Percentiles rank a stretch among this genome's conserved stretches.
Conservation (phyloP, 53 echinoderm and acorn worm species). For the Paelopatides confundens region DNA sequence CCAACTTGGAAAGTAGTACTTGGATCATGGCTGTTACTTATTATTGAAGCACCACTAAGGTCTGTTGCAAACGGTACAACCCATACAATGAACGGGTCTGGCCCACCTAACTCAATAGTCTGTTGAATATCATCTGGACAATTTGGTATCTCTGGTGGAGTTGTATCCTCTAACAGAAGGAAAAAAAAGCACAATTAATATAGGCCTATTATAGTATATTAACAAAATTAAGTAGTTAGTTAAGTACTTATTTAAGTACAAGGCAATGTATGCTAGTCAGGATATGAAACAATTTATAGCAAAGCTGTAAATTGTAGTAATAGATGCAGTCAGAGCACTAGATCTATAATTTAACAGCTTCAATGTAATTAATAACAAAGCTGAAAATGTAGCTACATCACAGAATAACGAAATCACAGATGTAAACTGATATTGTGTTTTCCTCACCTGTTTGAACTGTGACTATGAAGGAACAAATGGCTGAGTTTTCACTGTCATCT, state of each 20-base stretch:
- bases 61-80: conserved; percentile 63
- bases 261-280: too few relatives aligned
- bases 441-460: conserved; percentile 15
- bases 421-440: not conserved
- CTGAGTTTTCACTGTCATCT: conserved; percentile 12
- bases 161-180: conserved; percentile 53
- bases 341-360: too few relatives aligned
- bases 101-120: conserved; percentile 54
- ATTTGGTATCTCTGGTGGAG: conserved; percentile 46
- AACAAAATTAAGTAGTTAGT: too few relatives aligned
- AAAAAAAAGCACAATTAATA: too few relatives aligned
- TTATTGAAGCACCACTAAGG: conserved; percentile 32
- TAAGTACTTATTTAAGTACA: too few relatives aligned
- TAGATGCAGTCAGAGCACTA: too few relatives aligned
- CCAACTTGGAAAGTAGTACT: conserved; percentile 52
- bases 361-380: too few relatives aligned
- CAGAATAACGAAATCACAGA: too few relatives aligned
- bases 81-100: conserved; percentile 52
- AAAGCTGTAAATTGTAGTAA: too few relatives aligned
- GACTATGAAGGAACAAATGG: conserved; percentile 37
- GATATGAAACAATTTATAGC: too few relatives aligned
- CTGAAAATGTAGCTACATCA: not conserved
- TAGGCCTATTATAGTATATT: too few relatives aligned
- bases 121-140: not conserved
- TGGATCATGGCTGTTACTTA: conserved; percentile 32